Evolutionary conservation across 2,113 vertebrate species (phyloP), one percentile per base, ranked within the genome.

Genomic region (Siniperca knerii): DNA sequence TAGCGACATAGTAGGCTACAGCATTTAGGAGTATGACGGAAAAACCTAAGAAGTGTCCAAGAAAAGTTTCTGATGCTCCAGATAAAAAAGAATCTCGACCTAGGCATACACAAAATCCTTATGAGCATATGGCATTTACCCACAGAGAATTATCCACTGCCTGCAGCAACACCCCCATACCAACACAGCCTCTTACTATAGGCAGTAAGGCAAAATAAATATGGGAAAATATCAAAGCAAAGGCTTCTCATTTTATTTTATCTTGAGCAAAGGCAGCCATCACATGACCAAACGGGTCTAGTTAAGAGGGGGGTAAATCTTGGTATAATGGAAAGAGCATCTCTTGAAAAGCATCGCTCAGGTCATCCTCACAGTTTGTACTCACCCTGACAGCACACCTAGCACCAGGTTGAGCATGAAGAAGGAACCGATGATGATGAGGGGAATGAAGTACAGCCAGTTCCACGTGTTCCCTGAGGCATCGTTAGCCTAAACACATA

Each of bases 381-480:
- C 94, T 96, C 77, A 96, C 94, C 95, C 95, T 48, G 95, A 96
- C 85, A 96, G 90, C 61, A 96, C 95, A 93, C 98, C 98, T 42
- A 96, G 87, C 73, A 96, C 95, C 88, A 96, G 90, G 92, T 96
- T 96, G 44, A 96, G 93, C 95, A 96, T 96, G 93, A 96, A 96
- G 93, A 96, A 96, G 85, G 95, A 95, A 2, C 95, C 95, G 2
- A 96, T 96, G 92, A 96, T 95, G 93, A 96, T 96, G 90, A 96
- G 95, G n/a, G 95, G 95, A 87, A 96, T 95, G 89, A 96, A 96
- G 90, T 96, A 96, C 10, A 96, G 92, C 95, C 95, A 96, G 93
- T 96, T 96, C 95, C 98, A 99, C 67, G 96, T 97, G 89, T 98
- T 97, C 70, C 98, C 98, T 6, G 97, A 97, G 9, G 98, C 98